These are phyloP conservation scores for Psittacus erithacus DNA, from an alignment of 2,113 vertebrate species.

Conservation along the genomic window DNA sequence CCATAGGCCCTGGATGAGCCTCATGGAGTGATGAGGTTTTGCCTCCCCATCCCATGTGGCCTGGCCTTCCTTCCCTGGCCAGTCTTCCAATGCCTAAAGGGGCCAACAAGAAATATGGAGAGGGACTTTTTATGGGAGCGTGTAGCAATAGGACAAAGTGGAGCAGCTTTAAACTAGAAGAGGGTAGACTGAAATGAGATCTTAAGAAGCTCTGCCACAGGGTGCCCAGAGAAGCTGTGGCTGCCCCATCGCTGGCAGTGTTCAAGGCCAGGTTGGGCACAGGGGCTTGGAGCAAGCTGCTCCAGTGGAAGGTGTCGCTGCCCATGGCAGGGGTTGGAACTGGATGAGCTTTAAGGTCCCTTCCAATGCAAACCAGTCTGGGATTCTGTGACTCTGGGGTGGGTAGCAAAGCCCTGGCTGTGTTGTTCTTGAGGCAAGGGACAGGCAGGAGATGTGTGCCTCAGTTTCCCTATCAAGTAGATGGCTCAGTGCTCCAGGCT, in stretches of 20 bases:
- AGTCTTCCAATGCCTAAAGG: background rate
- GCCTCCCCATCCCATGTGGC: fast-evolving
- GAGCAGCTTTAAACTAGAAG: background rate
- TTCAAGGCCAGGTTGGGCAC: background rate
- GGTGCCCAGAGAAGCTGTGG: background rate
- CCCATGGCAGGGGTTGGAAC: background rate
- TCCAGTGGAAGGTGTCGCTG: background rate
- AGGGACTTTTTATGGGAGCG: background rate
- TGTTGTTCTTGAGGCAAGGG: background rate
- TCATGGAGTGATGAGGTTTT: background rate
- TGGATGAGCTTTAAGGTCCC: background rate
- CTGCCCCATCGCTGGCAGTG: background rate
- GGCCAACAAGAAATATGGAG: background rate
- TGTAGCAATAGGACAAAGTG: background rate
- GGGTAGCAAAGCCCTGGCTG: background rate
- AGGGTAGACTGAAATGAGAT: background rate
- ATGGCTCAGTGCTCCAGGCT: background rate
- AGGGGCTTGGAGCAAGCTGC: background rate
- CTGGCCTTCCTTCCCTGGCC: background rate
- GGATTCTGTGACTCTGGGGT: background rate
- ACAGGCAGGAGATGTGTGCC: background rate
- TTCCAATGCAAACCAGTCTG: background rate
- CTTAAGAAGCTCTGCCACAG: background rate
- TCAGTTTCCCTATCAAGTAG: background rate
- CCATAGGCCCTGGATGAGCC: background rate